phyloP scores from a whole-genome alignment of 2,113 vertebrate species.

The Elaphurus davidianus region DNA sequence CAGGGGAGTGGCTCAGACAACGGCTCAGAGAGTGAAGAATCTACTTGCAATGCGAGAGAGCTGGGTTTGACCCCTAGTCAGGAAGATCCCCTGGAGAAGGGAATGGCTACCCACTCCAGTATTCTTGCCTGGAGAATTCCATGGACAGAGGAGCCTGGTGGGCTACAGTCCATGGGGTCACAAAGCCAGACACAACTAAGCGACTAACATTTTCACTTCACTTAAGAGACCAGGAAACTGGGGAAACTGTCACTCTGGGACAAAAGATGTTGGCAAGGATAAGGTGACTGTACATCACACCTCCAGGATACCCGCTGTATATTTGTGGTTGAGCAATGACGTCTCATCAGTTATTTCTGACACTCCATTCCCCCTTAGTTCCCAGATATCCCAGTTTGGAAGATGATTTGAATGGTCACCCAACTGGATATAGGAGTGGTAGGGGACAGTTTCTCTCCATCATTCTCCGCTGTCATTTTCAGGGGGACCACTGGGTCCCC shows the following conservation, averaged over 20 bases:
- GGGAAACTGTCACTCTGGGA: neutral
- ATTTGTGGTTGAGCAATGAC: neutral
- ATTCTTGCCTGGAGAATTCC: neutral
- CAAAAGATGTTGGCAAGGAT: neutral
- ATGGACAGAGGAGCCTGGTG: neutral
- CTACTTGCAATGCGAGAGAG: neutral
- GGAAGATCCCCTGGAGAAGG: neutral
- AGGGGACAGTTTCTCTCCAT: neutral
- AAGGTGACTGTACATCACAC: neutral
- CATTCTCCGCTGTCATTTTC: neutral
- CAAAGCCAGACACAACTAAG: neutral
- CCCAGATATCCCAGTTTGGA: neutral
- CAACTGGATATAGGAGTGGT: accelerated
- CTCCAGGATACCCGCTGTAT: neutral
- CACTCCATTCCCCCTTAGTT: neutral
- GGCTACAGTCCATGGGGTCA: neutral
- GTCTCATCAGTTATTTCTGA: neutral
- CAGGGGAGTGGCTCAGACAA: neutral
- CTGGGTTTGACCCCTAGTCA: neutral
- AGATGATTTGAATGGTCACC: neutral
- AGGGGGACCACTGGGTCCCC: neutral
- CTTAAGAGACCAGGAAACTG: neutral
- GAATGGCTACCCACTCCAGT: neutral
- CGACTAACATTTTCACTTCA: neutral
- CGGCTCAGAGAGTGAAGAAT: neutral